A percentile compares a stretch with the other conserved stretches of the same genome.
Evolutionary conservation across 2,888 invertebrate species (phyloP).

Genomic region (Drosophila recens): DNA sequence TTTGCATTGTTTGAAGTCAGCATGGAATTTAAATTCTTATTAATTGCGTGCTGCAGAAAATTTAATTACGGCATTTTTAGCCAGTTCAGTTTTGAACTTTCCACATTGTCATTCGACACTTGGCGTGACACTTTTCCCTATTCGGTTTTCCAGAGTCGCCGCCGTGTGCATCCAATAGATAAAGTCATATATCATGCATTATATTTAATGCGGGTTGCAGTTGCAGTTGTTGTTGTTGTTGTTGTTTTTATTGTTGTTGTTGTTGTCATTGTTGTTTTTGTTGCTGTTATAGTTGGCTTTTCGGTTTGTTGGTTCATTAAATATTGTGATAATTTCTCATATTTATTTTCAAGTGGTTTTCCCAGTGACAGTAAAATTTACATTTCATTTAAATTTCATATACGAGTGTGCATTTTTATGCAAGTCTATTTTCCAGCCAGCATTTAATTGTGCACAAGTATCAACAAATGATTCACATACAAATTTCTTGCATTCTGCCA

Average conservation of each 20-base stretch:
- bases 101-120: constrained; percentile 23
- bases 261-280: constrained; percentile 1
- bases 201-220: constrained; percentile 46
- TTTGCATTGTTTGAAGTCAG: neutral
- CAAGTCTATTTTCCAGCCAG: neutral
- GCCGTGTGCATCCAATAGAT: constrained; percentile 63
- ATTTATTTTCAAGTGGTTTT: constrained; percentile 78
- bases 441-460: constrained; percentile 46
- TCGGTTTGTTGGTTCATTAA: constrained; percentile 74
- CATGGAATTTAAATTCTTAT: constrained; percentile 32
- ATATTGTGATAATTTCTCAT: constrained; percentile 78
- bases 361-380: constrained; percentile 53
- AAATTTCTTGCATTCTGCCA: neutral
- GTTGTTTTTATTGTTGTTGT: neutral
- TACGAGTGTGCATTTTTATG: neutral
- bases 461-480: neutral
- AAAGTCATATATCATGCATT: constrained; percentile 73
- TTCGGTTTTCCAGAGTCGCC: constrained; percentile 16
- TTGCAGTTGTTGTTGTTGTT: constrained; percentile 5
- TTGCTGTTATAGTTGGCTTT: constrained; percentile 52
- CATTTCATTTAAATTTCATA: constrained; percentile 56
- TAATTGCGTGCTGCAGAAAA: constrained; percentile 21
- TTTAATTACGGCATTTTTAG: constrained; percentile 39
- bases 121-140: constrained; percentile 20
- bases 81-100: constrained; percentile 19